Conservation (phyloP, 1,140 invertebrate genomes). For the Drosophila kanapiae region DNA sequence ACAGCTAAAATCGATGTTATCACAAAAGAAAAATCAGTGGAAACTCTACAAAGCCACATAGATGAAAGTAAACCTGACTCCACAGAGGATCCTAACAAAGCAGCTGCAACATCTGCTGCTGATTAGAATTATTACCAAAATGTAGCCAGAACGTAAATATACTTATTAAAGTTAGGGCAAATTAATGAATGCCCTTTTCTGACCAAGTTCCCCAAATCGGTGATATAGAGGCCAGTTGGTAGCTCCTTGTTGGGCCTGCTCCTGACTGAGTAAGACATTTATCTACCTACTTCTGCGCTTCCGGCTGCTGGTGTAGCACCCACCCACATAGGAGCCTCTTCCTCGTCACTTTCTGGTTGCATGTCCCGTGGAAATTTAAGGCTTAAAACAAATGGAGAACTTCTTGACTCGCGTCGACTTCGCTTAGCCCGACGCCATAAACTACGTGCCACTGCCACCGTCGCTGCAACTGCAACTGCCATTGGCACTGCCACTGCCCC, state of each 20-base stretch:
- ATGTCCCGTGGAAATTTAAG: constrained; percentile 70
- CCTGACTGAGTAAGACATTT: constrained; percentile 73
- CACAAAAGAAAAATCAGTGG: background rate
- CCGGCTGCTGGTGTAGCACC: constrained; percentile 30
- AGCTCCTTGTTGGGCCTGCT: background rate
- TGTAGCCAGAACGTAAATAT: constrained; percentile 1
- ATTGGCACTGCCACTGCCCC: constrained; percentile 7
- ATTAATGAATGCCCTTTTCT: background rate
- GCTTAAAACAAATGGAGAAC: constrained; percentile 69
- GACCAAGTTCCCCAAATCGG: no score
- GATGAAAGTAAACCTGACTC: background rate
- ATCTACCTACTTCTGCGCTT: constrained; percentile 58
- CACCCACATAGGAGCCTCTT: background rate
- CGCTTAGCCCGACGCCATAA: constrained; percentile 64
- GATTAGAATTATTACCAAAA: background rate
- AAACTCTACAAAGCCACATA: background rate
- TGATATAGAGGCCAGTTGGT: background rate
- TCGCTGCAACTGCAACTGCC: constrained; percentile 27
- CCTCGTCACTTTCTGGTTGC: constrained; percentile 52
- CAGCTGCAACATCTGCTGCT: background rate
- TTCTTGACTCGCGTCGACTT: constrained; percentile 71
- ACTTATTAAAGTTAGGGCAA: background rate
- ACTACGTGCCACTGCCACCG: constrained; percentile 51
- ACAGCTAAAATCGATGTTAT: background rate
- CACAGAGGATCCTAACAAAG: background rate